These are phyloP conservation scores for Euclidia mi DNA, from an alignment of 2,888 invertebrate genomes.

Conservation along the genomic window DNA sequence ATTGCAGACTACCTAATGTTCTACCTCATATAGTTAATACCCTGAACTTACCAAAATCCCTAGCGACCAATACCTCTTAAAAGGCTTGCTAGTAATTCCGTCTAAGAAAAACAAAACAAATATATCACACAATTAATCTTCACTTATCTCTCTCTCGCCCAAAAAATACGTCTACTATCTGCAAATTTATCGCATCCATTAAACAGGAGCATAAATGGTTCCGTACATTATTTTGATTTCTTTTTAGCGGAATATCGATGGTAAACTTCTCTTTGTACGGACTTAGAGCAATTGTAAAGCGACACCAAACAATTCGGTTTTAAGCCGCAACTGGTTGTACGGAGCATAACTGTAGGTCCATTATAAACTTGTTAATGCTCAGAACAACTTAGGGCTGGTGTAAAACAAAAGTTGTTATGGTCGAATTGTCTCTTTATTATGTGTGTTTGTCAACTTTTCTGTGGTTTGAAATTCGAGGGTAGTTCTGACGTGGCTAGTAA, in stretches of 20 bases:
- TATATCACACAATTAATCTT: slow-evolving; percentile 2
- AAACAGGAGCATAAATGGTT: neutral
- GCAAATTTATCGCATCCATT: slow-evolving; percentile 5
- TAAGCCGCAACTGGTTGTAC: slow-evolving; percentile 41
- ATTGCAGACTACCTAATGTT: too few species aligned
- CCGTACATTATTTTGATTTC: neutral
- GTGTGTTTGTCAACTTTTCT: too few species aligned
- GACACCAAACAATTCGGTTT: slow-evolving; percentile 15
- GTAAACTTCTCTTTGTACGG: neutral
- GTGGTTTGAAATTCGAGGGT: too few species aligned
- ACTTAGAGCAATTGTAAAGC: slow-evolving; percentile 8
- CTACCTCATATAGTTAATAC: too few species aligned
- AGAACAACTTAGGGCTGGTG: slow-evolving; percentile 19
- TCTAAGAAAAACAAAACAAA: neutral
- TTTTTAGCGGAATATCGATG: neutral
- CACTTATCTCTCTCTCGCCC: neutral
- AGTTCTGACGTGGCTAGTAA: too few species aligned
- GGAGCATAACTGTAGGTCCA: slow-evolving; percentile 28
- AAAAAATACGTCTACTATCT: neutral
- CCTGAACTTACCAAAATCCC: too few species aligned
- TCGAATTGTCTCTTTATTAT: too few species aligned
- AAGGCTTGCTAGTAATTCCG: too few species aligned
- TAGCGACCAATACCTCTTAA: too few species aligned
- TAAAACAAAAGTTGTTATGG: slow-evolving; percentile 28
- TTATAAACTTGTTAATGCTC: slow-evolving; percentile 48